These are phyloP conservation scores for Phylloscopus trochilus DNA, from an alignment of 2,113 vertebrate genomes.

Conservation along the genomic window DNA sequence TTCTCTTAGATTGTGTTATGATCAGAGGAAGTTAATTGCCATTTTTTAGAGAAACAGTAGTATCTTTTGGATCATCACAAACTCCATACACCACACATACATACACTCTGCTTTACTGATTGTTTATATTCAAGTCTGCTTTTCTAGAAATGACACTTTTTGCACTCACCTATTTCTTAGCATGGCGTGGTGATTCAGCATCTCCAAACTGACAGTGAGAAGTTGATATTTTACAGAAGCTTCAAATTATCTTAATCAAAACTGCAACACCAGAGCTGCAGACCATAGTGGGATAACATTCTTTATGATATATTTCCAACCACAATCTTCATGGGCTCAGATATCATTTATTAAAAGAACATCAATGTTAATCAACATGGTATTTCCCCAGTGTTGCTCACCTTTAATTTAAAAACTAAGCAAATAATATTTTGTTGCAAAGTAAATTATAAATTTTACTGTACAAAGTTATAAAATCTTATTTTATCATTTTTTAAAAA, in stretches of 20 bases:
- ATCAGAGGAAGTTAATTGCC: conserved; percentile 10
- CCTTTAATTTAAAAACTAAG: background rate
- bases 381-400: background rate
- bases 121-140: background rate
- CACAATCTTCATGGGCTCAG: background rate
- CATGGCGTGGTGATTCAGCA: background rate
- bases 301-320: background rate
- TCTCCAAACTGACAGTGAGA: background rate
- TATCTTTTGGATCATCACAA: background rate
- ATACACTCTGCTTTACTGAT: background rate
- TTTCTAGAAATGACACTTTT: background rate
- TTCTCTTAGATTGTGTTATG: background rate
- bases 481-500: background rate
- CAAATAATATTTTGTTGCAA: background rate
- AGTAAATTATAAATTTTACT: background rate
- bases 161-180: background rate
- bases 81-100: background rate
- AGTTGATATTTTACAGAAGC: background rate
- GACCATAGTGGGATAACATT: background rate
- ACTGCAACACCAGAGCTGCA: background rate
- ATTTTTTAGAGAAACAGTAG: background rate
- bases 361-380: background rate
- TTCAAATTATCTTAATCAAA: background rate
- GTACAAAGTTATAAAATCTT: background rate
- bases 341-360: background rate